Evolutionary conservation across 2,797 vertebrate genomes (phyloP), one percentile per base, ranked within the genome.

Genomic region (Coluber constrictor): DNA sequence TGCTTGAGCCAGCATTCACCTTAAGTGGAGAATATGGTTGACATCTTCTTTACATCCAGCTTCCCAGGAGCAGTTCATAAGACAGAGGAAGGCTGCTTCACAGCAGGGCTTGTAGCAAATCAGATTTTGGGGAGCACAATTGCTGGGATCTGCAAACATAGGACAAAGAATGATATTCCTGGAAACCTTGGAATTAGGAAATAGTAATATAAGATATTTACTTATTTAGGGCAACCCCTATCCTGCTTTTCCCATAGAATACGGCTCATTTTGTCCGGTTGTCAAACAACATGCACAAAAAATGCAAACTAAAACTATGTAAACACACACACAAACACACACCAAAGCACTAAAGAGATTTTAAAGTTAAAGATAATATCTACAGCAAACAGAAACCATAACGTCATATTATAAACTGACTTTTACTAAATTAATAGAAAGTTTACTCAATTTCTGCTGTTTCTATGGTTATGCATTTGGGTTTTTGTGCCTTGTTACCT

Each of bases 1-100:
- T 25, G 37, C 10, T 83, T 83, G 20, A 10, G 37, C 10, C n/a
- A 37, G 18, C 0, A 57, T 97, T 97, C 94, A 97, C 97, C 97
- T 96, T 66, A 97, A 37, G 2, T 57, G 25, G 90, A 98, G 96
- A 91, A 79, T 47, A 90, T 97, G 97, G 61, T 86, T 94, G 92
- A 96, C 96, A 3, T 88, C 51, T 0, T 8, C 0, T 0, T 96
- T 60, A 5, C 95, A 95, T 0, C 27, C 79, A 0, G 96, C 94
- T 0, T 54, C 47, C 97, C 97, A 98, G 91, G 95, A 94, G 63
- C 97, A 98, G 18, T 0, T 3, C 93, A 95, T 90, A 0, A 0
- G 0, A 12, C 0, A 0, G 7, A 0, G 29, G 3, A 0, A 23
- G 51, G 0, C 91, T 91, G 13, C 0, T 0, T 4, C 15, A 0